Evolutionary conservation across 2,888 invertebrate species (phyloP).

Genomic region (Pseudococcus jackbeardsleyi): DNA sequence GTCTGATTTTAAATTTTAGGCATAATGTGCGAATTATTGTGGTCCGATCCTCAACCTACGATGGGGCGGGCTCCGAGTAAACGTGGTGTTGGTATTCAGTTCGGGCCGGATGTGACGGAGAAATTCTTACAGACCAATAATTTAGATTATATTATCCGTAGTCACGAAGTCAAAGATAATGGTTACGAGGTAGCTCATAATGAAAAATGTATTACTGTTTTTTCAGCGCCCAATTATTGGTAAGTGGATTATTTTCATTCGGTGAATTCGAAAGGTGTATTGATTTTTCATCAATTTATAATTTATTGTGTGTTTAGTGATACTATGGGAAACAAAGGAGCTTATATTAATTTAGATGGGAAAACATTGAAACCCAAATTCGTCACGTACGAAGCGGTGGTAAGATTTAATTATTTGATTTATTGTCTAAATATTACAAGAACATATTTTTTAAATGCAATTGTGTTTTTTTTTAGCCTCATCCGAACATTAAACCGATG

Average conservation of each 20-base stretch:
- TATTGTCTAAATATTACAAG: not conserved
- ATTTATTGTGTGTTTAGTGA: constrained; percentile 77
- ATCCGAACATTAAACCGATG: constrained; percentile 98
- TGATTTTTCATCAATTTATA: not conserved
- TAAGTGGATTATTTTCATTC: constrained; percentile 24
- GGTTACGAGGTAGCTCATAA: constrained; percentile 96
- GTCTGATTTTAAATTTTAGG: constrained; percentile 68
- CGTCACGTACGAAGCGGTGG: constrained; percentile 94
- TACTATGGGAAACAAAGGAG: constrained; percentile 99
- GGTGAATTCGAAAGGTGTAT: too few relatives aligned
- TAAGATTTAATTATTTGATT: constrained; percentile 72
- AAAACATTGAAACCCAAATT: constrained; percentile 88
- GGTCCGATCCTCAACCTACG: constrained; percentile 98
- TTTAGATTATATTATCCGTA: constrained; percentile 93
- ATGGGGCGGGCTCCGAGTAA: constrained; percentile 92
- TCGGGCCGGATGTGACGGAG: constrained; percentile 96
- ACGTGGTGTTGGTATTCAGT: constrained; percentile 97
- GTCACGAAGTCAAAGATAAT: constrained; percentile 97
- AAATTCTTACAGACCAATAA: constrained; percentile 87
- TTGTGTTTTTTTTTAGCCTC: constrained; percentile 80
- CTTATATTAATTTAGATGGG: constrained; percentile 95
- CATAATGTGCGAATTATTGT: constrained; percentile 97
- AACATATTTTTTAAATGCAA: not conserved
- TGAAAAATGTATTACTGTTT: constrained; percentile 97
- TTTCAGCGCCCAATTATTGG: constrained; percentile 99